Percentiles rank a stretch among this genome's conserved stretches.
Evolutionary conservation across 2,113 vertebrate species (phyloP).

Genomic region (Dendropsophus ebraccatus): DNA sequence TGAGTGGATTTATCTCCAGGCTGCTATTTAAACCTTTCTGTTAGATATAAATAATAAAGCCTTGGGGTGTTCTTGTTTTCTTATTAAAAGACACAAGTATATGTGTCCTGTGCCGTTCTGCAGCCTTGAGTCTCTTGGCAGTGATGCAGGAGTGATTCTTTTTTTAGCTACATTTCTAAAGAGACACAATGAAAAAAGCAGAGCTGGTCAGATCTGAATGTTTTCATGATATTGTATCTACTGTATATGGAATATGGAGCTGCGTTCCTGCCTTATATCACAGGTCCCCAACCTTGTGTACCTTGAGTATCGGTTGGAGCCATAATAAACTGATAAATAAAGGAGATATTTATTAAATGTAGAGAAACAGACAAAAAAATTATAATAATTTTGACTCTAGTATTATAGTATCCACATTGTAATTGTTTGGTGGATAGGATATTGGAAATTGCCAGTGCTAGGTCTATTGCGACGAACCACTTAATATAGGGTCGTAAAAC

Average conservation of each 20-base stretch:
- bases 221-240: slow-evolving; percentile 3
- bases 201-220: neutral
- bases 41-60: slow-evolving; percentile 59
- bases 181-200: neutral
- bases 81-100: slow-evolving; percentile 56
- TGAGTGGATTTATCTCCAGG: slow-evolving; percentile 57
- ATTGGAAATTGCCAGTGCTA: no score
- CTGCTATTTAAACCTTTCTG: slow-evolving; percentile 54
- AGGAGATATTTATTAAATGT: no score
- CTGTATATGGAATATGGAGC: neutral
- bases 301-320: no score
- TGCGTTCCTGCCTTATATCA: no score
- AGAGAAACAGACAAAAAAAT: no score
- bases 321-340: no score
- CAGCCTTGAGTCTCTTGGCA: slow-evolving; percentile 55
- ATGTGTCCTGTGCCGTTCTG: slow-evolving; percentile 45
- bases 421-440: no score
- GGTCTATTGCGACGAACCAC: no score
- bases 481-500: no score
- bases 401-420: no score
- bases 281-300: no score
- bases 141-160: slow-evolving; percentile 5
- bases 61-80: slow-evolving; percentile 58
- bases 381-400: no score
- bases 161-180: slow-evolving; percentile 12